These are phyloP conservation scores for Rhagologus leucostigma DNA, from an alignment of 2,113 vertebrate genomes.

Conservation along the genomic window DNA sequence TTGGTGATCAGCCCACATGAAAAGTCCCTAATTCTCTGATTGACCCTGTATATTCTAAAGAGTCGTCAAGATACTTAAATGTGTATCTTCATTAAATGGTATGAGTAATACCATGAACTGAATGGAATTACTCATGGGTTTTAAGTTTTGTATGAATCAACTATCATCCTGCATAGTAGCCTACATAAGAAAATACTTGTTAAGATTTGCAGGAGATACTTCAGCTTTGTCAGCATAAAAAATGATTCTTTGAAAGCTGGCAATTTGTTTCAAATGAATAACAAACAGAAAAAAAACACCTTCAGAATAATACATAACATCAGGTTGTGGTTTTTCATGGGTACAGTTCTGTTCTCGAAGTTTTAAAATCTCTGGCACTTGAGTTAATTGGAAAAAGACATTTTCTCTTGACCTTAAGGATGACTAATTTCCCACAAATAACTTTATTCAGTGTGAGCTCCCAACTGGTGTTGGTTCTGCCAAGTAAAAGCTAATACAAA, in stretches of 20 bases:
- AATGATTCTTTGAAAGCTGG: constrained; percentile 14
- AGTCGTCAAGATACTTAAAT: neutral
- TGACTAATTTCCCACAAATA: constrained; percentile 35
- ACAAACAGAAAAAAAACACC: neutral
- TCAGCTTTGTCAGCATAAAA: neutral
- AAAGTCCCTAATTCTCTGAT: constrained; percentile 26
- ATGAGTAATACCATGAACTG: constrained; percentile 12
- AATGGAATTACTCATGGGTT: constrained; percentile 16
- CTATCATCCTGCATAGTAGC: neutral
- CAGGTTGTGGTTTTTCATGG: constrained; percentile 12
- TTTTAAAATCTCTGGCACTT: constrained; percentile 32
- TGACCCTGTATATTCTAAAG: neutral
- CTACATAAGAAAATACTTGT: neutral
- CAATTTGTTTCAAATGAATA: constrained; percentile 3
- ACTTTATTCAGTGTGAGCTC: neutral
- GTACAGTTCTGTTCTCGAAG: constrained; percentile 21
- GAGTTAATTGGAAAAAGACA: constrained; percentile 43
- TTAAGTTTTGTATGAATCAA: constrained; percentile 16
- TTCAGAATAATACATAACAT: neutral
- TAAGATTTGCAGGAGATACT: neutral
- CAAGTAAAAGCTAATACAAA: neutral
- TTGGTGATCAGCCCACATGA: neutral
- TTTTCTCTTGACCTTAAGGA: constrained; percentile 16
- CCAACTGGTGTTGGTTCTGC: neutral
- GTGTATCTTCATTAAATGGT: neutral